A percentile compares a stretch with the other conserved stretches of the same genome.
These are phyloP conservation scores for Andinoacara biseriatus DNA, from an alignment of 2,113 vertebrate genomes.

Conservation along the genomic window DNA sequence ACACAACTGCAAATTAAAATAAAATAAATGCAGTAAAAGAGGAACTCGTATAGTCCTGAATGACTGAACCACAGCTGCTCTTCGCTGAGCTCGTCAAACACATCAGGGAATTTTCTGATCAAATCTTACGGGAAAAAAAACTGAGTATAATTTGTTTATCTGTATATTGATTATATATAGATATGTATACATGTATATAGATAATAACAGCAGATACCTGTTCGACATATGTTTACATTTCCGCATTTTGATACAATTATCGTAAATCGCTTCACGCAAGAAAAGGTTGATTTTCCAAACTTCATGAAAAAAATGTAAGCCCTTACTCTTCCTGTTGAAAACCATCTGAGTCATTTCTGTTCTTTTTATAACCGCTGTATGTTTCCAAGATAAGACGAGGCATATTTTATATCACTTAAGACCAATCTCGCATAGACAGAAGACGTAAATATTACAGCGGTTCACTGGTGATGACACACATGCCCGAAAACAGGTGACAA, in stretches of 20 bases:
- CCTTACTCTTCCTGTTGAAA: not conserved
- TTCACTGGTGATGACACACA: not conserved
- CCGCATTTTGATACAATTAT: too few species aligned
- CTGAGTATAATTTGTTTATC: not conserved
- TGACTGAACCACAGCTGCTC: not conserved
- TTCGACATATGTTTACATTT: not conserved
- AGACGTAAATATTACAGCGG: not conserved
- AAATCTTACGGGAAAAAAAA: not conserved
- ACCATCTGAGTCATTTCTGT: not conserved
- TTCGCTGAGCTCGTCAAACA: not conserved
- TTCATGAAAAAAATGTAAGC: not conserved
- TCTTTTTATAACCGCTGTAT: not conserved
- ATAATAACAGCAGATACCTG: not conserved
- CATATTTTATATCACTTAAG: not conserved
- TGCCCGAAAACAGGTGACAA: slow-evolving; percentile 1
- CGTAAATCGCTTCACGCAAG: too few species aligned
- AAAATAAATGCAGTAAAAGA: not conserved
- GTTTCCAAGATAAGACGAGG: not conserved
- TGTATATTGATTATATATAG: not conserved
- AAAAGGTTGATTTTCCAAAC: not conserved
- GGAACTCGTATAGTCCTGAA: not conserved
- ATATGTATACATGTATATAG: not conserved
- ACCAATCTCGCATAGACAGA: not conserved
- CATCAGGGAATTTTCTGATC: not conserved
- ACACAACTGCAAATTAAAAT: not conserved